These are phyloP conservation scores for Itoplectis maculator DNA, from an alignment of 2,888 invertebrate genomes.

Conservation along the genomic window DNA sequence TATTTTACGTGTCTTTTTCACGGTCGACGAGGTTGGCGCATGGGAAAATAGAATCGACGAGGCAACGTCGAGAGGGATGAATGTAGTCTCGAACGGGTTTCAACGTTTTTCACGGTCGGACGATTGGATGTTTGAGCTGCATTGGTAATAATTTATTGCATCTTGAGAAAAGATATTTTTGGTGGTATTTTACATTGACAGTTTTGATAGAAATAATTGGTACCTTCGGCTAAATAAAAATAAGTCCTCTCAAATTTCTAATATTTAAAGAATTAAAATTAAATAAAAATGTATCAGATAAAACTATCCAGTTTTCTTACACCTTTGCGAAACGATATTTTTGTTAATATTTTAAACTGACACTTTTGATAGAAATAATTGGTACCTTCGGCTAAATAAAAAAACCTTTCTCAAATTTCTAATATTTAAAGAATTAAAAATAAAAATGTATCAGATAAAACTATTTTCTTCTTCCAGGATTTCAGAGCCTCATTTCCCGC, in stretches of 20 bases:
- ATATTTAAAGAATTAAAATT: not conserved
- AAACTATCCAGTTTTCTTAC: not conserved
- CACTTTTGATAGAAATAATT: not conserved
- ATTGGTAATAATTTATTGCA: not conserved
- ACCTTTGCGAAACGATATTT: too few species aligned
- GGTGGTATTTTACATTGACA: not conserved
- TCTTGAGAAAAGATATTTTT: not conserved
- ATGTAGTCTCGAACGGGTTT: not conserved
- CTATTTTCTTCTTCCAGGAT: not conserved
- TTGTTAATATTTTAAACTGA: not conserved
- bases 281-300: not conserved
- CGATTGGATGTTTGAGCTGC: not conserved
- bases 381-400: too few species aligned
- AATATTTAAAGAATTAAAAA: not conserved
- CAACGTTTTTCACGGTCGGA: conserved; percentile 4
- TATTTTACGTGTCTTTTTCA: conserved; percentile 37
- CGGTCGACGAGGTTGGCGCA: conserved; percentile 10
- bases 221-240: too few species aligned
- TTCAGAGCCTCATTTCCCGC: not conserved
- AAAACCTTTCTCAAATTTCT: not conserved
- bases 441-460: not conserved
- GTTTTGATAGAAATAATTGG: not conserved
- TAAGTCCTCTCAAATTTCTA: not conserved
- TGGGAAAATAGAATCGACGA: conserved; percentile 69
- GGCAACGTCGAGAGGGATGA: not conserved